Evolutionary conservation across 2,888 invertebrate genomes (phyloP).

Genomic region (Hyalella azteca): DNA sequence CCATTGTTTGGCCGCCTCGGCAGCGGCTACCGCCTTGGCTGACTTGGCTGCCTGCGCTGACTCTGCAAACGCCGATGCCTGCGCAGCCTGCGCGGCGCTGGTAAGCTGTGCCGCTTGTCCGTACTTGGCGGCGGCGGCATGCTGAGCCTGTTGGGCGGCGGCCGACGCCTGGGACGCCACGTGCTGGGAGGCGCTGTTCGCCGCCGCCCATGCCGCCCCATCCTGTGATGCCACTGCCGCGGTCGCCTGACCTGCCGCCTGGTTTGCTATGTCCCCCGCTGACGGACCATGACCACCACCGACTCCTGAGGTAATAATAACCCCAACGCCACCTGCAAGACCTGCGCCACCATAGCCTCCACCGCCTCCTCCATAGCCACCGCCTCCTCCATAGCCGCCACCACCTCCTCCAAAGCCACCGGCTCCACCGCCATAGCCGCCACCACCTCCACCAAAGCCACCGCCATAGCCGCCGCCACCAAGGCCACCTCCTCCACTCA

Average conservation of each 20-base stretch:
- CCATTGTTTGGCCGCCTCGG: conserved; percentile 43
- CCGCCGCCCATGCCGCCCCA: conserved; percentile 45
- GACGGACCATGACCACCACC: conserved; percentile 43
- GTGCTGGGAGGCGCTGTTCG: conserved; percentile 43
- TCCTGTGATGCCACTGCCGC: conserved; percentile 50
- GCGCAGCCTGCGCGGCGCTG: conserved; percentile 51
- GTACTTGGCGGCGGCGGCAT: conserved; percentile 49
- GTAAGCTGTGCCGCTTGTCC: conserved; percentile 50
- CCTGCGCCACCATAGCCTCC: conserved; percentile 38
- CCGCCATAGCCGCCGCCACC: conserved; percentile 40
- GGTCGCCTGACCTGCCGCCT: conserved; percentile 50
- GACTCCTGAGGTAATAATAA: conserved; percentile 33
- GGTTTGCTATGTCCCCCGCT: conserved; percentile 46
- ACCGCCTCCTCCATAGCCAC: conserved; percentile 22
- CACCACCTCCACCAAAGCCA: conserved; percentile 30
- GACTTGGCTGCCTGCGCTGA: conserved; percentile 45
- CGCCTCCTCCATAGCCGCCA: conserved; percentile 12
- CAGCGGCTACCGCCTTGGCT: conserved; percentile 45
- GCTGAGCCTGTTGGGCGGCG: conserved; percentile 46
- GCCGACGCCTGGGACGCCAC: conserved; percentile 44
- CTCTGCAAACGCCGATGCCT: conserved; percentile 51
- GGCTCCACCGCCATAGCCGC: conserved; percentile 41
- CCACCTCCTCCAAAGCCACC: conserved; percentile 36
- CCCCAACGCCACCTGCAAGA: conserved; percentile 23
- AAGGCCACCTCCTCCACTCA: neutral